Evolutionary conservation across 2,113 vertebrate genomes (phyloP).

Genomic region (Neoarius graeffei): DNA sequence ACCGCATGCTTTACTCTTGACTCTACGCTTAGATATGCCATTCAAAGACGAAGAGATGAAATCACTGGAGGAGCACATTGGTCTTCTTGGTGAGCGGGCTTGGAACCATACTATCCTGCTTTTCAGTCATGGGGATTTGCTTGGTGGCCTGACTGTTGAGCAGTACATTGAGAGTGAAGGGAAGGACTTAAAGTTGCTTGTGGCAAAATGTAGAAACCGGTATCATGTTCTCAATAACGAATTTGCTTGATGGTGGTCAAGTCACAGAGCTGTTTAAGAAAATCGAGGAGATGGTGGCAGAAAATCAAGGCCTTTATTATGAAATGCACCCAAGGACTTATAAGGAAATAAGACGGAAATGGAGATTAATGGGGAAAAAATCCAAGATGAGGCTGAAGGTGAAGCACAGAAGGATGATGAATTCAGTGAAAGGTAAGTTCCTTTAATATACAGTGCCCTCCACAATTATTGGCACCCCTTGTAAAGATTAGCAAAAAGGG

Average conservation of each 20-base stretch:
- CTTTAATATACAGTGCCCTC: neutral
- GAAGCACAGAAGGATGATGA: neutral
- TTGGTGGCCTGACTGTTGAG: constrained; percentile 44
- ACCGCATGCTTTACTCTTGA: constrained; percentile 45
- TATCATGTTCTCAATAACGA: constrained; percentile 50
- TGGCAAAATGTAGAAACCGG: constrained; percentile 45
- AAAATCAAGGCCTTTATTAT: constrained; percentile 43
- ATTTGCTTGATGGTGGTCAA: constrained; percentile 32
- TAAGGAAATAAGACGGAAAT: constrained; percentile 41
- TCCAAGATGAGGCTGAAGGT: constrained; percentile 42
- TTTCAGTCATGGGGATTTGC: constrained; percentile 49
- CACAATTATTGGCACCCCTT: no score
- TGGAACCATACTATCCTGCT: constrained; percentile 49
- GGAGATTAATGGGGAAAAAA: constrained; percentile 41
- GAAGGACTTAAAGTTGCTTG: constrained; percentile 23
- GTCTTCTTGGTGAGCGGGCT: constrained; percentile 38
- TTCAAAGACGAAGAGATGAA: constrained; percentile 45
- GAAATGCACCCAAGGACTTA: constrained; percentile 34
- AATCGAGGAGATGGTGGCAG: constrained; percentile 41
- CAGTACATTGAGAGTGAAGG: constrained; percentile 51
- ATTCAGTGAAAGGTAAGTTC: constrained; percentile 26
- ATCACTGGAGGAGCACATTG: constrained; percentile 46
- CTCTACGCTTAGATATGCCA: constrained; percentile 44
- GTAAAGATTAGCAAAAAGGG: no score
- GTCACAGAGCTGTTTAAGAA: constrained; percentile 43